A percentile compares a stretch with the other conserved stretches of the same genome.
Conservation (phyloP, 2,113 vertebrate species). For the Puffinus mauretanicus region DNA sequence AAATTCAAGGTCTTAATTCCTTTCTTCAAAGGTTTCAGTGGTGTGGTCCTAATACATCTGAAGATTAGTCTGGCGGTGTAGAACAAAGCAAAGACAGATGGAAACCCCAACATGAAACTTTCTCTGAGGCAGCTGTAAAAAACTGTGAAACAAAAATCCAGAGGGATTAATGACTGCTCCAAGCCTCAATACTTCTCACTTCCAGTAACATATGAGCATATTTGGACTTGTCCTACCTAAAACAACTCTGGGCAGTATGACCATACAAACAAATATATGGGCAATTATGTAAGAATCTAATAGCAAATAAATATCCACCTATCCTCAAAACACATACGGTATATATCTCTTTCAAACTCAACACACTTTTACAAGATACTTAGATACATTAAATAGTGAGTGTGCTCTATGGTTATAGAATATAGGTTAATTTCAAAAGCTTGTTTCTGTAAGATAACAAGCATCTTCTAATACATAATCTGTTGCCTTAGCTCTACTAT, state of each 20-base stretch:
- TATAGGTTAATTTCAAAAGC: not conserved
- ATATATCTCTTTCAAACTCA: not conserved
- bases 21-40: not conserved
- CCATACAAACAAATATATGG: not conserved
- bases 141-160: not conserved
- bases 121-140: not conserved
- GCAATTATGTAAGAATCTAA: not conserved
- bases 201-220: not conserved
- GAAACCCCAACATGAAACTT: not conserved
- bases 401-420: not conserved
- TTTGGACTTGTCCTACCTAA: not conserved
- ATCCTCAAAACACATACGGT: accelerated
- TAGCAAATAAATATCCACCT: not conserved
- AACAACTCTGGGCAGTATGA: not conserved
- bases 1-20: not conserved
- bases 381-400: not conserved
- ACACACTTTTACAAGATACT: not conserved
- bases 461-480: not conserved
- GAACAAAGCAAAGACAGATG: not conserved
- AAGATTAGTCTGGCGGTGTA: not conserved
- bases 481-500: not conserved
- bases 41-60: not conserved
- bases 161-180: not conserved
- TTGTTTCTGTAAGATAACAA: not conserved
- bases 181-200: not conserved